Evolutionary conservation across 2,888 invertebrate genomes (phyloP).

Genomic region (Criorhina ranunculi): DNA sequence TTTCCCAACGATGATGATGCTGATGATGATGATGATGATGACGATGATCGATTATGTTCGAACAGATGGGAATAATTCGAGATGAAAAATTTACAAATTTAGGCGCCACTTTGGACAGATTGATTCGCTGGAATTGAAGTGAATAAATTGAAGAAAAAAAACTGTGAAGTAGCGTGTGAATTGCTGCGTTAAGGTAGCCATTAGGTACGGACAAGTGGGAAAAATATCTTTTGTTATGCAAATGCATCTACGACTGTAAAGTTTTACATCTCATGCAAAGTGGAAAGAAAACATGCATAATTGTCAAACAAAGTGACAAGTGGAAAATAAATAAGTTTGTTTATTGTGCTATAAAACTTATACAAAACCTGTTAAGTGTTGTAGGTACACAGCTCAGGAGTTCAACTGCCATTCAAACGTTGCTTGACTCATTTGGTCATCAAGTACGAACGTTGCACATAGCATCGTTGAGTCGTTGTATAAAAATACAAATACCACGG

Average conservation of each 20-base stretch:
- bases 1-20: conserved; percentile 24
- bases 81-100: conserved; percentile 12
- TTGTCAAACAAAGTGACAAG: background rate
- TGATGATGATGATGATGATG: conserved; percentile 43
- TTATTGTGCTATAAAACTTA: background rate
- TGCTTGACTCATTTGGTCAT: too few species aligned
- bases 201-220: background rate
- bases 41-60: conserved; percentile 38
- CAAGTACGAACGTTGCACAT: too few species aligned
- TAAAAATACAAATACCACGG: too few species aligned
- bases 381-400: background rate
- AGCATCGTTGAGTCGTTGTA: too few species aligned
- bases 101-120: conserved; percentile 9
- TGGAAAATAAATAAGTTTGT: too few species aligned
- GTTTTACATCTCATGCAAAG: background rate
- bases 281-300: background rate
- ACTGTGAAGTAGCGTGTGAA: background rate
- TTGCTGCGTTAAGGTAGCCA: background rate
- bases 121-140: background rate
- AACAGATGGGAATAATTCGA: background rate
- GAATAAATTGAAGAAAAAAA: conserved; percentile 23
- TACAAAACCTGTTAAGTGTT: background rate
- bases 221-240: background rate
- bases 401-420: too few species aligned
- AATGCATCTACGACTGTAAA: background rate